Conservation (phyloP, 2,113 vertebrate species). For the Cettia cetti region DNA sequence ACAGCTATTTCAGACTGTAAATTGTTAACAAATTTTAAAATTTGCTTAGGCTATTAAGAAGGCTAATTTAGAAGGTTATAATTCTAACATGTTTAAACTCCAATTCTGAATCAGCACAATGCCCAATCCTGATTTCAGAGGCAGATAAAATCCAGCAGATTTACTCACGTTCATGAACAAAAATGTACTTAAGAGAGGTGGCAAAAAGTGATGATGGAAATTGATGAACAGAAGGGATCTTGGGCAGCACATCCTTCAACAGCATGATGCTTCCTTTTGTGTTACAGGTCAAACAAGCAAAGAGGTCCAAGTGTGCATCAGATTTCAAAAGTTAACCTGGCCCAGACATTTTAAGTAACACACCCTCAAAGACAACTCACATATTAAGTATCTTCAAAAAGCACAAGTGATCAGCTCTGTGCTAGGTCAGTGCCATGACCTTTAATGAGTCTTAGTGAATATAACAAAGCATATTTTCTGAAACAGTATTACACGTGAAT, state of each 20-base stretch:
- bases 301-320: not conserved
- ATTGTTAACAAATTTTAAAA: not conserved
- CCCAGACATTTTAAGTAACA: not conserved
- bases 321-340: not conserved
- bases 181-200: accelerated
- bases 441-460: not conserved
- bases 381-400: not conserved
- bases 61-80: not conserved
- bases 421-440: not conserved
- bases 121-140: not conserved
- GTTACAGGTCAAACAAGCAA: not conserved
- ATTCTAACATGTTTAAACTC: not conserved
- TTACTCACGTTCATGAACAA: not conserved
- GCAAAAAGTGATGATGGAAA: not conserved
- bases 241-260: not conserved
- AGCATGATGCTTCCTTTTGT: not conserved
- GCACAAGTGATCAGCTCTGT: not conserved
- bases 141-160: not conserved
- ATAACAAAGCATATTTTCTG: not conserved
- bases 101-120: not conserved
- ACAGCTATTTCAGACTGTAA: not conserved
- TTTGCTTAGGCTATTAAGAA: not conserved
- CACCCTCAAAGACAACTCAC: not conserved
- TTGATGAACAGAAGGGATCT: not conserved
- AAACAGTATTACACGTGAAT: not conserved